Base-by-base conservation (phyloP, 2,113 vertebrate genomes). In the Anhinga rufa region DNA sequence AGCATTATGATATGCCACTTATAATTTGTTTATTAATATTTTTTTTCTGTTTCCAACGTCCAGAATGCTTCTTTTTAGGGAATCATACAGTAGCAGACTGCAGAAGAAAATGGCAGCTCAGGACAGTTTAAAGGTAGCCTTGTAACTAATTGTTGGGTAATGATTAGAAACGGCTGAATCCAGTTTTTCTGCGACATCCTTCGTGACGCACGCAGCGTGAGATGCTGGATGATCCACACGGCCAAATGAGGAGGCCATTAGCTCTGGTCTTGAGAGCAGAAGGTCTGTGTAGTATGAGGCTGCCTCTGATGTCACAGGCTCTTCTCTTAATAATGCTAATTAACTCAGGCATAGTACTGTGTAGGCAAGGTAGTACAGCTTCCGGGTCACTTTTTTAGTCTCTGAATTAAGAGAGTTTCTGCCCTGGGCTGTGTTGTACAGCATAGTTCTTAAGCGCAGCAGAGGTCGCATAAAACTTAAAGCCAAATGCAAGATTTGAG, bases 191-290 rank as follows among this genome's bases (percentile, higher is more conserved):
- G 38, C 4, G 6, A 3, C 60, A 32, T 9, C 32, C 14, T 44
- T 40, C 14, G 24, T 26, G 58, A 18, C 31, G 58, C 31, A 3
- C 5, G 1, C 22, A 16, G 20, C 4, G 9, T 28, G 12, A 38
- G 51, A 9, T 40, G 28, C 51, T 49, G 40, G 9, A 65, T 8
- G 4, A 1, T 19, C 38, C 2, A 2, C 6, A 2, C 0, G 7
- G 22, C 28, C 18, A 31, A 10, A 14, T 4, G 68, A 68, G 60
- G 17, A 31, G 58, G 46, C 5, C 10, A 0, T 17, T 44, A 25
- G 19, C 42, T 55, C 40, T 20, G 11, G 20, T 48, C 40, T 38
- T 10, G 55, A 25, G 46, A 51, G 36, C 84, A 58, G 40, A 7
- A 44, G 28, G 24, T 52, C 40, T 49, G 19, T 21, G 32, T 10